Base-by-base conservation (phyloP, 1,140 invertebrate genomes). In the Cepaea nemoralis region DNA sequence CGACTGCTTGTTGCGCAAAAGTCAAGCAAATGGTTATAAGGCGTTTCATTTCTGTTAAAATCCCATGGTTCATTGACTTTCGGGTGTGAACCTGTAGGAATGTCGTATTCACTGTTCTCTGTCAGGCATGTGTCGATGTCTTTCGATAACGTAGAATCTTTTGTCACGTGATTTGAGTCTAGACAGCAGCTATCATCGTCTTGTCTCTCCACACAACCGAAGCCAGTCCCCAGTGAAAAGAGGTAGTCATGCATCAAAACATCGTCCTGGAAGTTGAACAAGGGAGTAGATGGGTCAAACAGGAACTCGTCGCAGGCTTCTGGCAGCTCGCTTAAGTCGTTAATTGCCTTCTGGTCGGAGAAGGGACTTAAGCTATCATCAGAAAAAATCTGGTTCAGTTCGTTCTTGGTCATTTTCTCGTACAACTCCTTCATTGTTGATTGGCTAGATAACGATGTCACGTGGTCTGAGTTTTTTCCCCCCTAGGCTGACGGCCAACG, bases 201-300 rank as follows among this genome's bases (percentile, higher is more conserved):
- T n/a, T n/a, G n/a, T n/a, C n/a, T n/a, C n/a, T n/a, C n/a, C 22
- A n/a, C 37, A 27, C 39, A 6, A 31, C 73, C 73, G 31, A 76
- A 76, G 19, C 39, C 14, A 22, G 75, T 77, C 5, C 75, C 75
- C 3, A 6, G 10, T 27, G 75, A 77, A 19, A 77, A 77, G n/a
- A 77, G 50, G 50, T 77, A 77, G 33, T 77, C 75, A 24, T 77
- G 45, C 75, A 77, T 22, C 8, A 77, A 2, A 50, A 31, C n/a
- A 50, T 59, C 48, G n/a, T 77, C 75, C 27, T 45, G n/a, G 48
- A 77, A 77, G 75, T 77, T 77, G 75, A 77, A 77, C 10, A 77
- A 40, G 8, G 40, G 12, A 27, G 16, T 77, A 50, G 75, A 77
- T 12, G 45, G 75, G 37, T 77, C 75, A 27, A 77, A 59, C 22